Evolutionary conservation across 2,888 invertebrate species (phyloP), one percentile per base, ranked within the genome.

Genomic region (Cotesia congregata): DNA sequence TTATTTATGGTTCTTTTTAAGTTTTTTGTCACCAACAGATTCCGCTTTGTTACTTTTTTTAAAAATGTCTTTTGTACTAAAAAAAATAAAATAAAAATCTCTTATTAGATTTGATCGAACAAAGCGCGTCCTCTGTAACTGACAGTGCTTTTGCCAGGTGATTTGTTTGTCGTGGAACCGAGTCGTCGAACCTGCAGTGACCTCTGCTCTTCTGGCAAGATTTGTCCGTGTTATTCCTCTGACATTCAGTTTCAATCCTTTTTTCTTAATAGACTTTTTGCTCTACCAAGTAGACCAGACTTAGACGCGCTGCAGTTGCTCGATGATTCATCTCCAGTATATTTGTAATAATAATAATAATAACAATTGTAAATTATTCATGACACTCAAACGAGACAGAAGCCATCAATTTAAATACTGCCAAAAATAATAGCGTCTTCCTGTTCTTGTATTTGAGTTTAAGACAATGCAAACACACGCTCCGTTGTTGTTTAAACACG

Each of bases 141-240:
- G 68, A 41, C 68, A 40, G 41, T n/a, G 3, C 68, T 40, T 40
- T 68, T 68, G 68, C 39, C 12, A 12, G 20, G 20, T 38, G 67
- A 67, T 67, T 7, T 50, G 3, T 17, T 64, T 9, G 50, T 2
- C 30, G 41, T 40, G 20, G 62, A 50, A 62, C 68, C 64, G 41
- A 69, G 74, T 62, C 74, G 68, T 74, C 68, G 68, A 74, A 74
- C 74, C 61, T 60, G 20, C 62, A 20, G 41, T 74, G 68, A 74
- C 68, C 74, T 59, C 67, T 50, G 9, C 7, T 7, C 50, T 50
- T 39, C 30, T 15, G n/a, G 15, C 61, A 38, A 60, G 30, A 62
- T 41, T 61, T 17, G 59, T 39, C 62, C 74, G 61, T 69, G 69
- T 75, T 60, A 69, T 62, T 59, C 15, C 61, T 40, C 40, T 12